phyloP scores from a whole-genome alignment of 2,888 invertebrate species.

The Ornithoptera alexandrae region DNA sequence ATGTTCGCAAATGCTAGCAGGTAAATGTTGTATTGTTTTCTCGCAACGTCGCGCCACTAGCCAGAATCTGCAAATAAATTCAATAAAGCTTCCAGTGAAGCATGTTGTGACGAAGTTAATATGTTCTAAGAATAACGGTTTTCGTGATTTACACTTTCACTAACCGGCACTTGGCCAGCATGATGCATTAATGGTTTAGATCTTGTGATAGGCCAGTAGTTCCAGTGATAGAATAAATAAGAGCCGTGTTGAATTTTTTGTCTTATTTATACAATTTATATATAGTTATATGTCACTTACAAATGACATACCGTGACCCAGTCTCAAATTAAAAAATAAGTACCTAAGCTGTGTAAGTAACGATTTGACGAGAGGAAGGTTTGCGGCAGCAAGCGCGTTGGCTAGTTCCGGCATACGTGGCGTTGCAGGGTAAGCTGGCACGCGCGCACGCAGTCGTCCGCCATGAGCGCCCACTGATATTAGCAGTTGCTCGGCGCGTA shows the following conservation, averaged over 20 bases:
- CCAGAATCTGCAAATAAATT: conserved; percentile 84
- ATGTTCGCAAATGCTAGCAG: conserved; percentile 91
- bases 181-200: too few relatives aligned
- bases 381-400: conserved; percentile 79
- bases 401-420: conserved; percentile 91
- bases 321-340: not conserved
- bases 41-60: conserved; percentile 95
- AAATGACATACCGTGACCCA: too few relatives aligned
- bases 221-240: too few relatives aligned
- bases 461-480: conserved; percentile 97
- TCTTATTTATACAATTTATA: too few relatives aligned
- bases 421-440: conserved; percentile 92
- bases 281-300: too few relatives aligned
- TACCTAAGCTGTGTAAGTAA: conserved; percentile 78
- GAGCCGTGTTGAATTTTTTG: too few relatives aligned
- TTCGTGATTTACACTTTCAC: too few relatives aligned
- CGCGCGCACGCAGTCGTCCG: conserved; percentile 94
- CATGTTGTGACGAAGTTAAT: too few relatives aligned
- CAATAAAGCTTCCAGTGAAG: too few relatives aligned
- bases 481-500: conserved; percentile 94
- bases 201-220: too few relatives aligned
- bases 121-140: too few relatives aligned
- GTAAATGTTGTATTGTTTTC: conserved; percentile 95
- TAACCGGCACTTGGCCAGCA: too few relatives aligned
- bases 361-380: conserved; percentile 50